Evolutionary conservation across 2,888 invertebrate genomes (phyloP), one percentile per base, ranked within the genome.

Genomic region (Parnassius apollo): DNA sequence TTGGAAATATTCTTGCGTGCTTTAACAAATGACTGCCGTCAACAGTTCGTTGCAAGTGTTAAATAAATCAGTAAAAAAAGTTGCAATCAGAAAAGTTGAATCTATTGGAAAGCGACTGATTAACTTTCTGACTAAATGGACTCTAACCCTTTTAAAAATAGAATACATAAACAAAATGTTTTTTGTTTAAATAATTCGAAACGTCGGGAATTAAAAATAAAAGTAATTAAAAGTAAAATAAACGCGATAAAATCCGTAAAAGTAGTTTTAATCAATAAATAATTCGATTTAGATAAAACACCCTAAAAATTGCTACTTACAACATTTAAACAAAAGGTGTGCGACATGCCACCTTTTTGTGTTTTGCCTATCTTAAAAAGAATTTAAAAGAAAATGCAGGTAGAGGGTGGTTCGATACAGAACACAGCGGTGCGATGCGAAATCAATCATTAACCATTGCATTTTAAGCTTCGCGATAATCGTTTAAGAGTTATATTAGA

Each of bases 371-470:
- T 62, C 45, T 66, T 69, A 70, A 72, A 72, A 71, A 64, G 42
- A 51, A 35, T 35, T 25, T 35, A 7, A 35, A 35, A 4, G 18
- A 35, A 35, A 35, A 70, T 71, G 74, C 80, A 79, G 80, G 80
- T 80, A 80, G 71, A 69, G 59, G 72, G 71, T 78, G 76, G 76
- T 58, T 77, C 77, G 76, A 68, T 61, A 66, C 65, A 64, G 68
- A 62, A 66, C 66, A 64, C 70, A 35, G 35, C 35, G 69, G 48
- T 49, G 48, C 71, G 70, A 48, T 60, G 65, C 64, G 65, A 65
- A 68, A 68, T 65, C 57, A 61, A 54, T 65, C 62, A 51, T 63
- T 65, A 59, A 70, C 59, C 73, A 68, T 69, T 69, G 66, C 74
- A 62, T 66, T 61, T 59, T 59, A 54, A 52, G 56, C 64, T 61